A percentile compares a stretch with the other conserved stretches of the same genome.
Evolutionary conservation across 2,888 invertebrate species (phyloP).

Genomic region (Reticulitermes lucifugus): DNA sequence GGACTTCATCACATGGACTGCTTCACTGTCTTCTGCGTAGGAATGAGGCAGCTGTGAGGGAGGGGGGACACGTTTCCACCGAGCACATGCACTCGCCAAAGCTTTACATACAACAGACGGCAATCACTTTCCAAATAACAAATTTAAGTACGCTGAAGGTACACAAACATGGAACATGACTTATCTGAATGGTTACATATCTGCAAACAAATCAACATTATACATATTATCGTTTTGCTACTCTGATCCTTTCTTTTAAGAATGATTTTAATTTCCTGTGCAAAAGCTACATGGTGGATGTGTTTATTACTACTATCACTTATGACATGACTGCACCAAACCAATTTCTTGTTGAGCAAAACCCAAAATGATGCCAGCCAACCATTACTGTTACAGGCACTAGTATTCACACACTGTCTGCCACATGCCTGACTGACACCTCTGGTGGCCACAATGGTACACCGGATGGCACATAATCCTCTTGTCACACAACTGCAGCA

Average conservation of each 20-base stretch:
- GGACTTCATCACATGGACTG: conserved; percentile 45
- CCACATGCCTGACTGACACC: conserved; percentile 18
- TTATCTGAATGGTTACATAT: background rate
- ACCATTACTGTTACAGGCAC: conserved; percentile 30
- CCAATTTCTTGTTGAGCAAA: conserved; percentile 38
- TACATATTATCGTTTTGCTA: background rate
- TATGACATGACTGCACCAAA: conserved; percentile 39
- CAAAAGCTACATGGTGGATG: conserved; percentile 39
- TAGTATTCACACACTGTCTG: background rate
- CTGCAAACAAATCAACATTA: background rate
- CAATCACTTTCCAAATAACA: conserved; percentile 20
- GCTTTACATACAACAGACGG: conserved; percentile 11
- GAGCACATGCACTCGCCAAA: conserved; percentile 19
- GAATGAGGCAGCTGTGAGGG: conserved; percentile 32
- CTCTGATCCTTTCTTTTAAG: background rate
- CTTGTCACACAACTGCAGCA: conserved; percentile 23
- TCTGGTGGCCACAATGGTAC: conserved; percentile 5
- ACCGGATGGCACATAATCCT: conserved; percentile 47
- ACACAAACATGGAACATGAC: background rate
- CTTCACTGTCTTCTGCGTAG: conserved; percentile 40
- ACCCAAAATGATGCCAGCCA: conserved; percentile 34
- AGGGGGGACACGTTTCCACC: conserved; percentile 8
- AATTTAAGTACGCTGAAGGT: conserved; percentile 33
- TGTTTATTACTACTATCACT: conserved; percentile 38
- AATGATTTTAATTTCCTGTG: conserved; percentile 15